phyloP scores from a whole-genome alignment of 92 coral and sea anemone species.

The Porites rus region DNA sequence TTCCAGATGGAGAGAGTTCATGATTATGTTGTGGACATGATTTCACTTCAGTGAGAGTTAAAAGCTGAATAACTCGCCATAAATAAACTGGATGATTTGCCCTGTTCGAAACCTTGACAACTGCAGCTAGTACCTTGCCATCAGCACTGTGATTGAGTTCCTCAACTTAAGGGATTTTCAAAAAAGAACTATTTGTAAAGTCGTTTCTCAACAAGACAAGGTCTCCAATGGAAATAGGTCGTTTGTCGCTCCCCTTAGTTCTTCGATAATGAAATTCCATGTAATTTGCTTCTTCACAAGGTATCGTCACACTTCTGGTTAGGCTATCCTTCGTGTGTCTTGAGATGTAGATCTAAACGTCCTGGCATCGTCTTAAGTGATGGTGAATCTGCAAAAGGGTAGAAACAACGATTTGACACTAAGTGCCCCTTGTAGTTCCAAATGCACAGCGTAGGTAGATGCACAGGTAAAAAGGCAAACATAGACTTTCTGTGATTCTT shows the following conservation, averaged over 20 bases:
- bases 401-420: conserved; percentile 26
- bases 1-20: no score
- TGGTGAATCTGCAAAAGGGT: conserved; percentile 26
- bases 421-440: conserved; percentile 33
- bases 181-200: conserved; percentile 36
- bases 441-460: conserved; percentile 34
- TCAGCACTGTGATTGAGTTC: conserved; percentile 10
- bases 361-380: conserved; percentile 63
- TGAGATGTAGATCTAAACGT: conserved; percentile 53
- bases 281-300: conserved; percentile 52
- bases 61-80: conserved; percentile 9
- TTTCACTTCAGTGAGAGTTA: neutral
- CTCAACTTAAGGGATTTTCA: conserved; percentile 48
- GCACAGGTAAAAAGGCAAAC: neutral
- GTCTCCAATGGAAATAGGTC: conserved; percentile 47
- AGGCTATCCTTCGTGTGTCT: conserved; percentile 54
- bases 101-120: conserved; percentile 11
- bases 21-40: neutral
- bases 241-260: conserved; percentile 14
- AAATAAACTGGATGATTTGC: neutral
- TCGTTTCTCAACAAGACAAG: conserved; percentile 43
- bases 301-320: conserved; percentile 43
- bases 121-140: conserved; percentile 21
- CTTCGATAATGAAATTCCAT: conserved; percentile 47
- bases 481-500: conserved; percentile 26